Evolutionary conservation across 2,797 vertebrate genomes (phyloP).

Genomic region (Austrolebias charrua): DNA sequence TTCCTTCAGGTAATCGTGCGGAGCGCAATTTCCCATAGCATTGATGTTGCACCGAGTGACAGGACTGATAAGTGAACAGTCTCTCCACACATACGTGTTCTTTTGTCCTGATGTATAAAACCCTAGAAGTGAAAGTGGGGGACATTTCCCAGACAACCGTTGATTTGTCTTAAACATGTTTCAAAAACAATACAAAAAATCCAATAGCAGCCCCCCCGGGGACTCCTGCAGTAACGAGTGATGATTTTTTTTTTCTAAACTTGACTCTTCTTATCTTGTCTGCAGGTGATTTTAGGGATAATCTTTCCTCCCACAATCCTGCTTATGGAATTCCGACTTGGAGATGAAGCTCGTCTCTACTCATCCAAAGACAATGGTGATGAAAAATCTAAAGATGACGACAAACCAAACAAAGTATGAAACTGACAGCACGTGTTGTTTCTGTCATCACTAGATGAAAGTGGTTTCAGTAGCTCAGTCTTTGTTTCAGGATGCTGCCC

Average conservation of each 20-base stretch:
- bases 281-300: conserved; percentile 92
- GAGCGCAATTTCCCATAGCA: no score
- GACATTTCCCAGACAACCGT: no score
- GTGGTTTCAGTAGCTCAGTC: neutral
- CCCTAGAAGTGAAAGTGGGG: no score
- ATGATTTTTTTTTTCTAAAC: neutral
- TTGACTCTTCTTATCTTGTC: neutral
- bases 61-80: no score
- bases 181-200: no score
- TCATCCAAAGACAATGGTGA: conserved; percentile 81
- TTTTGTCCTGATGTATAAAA: no score
- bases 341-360: conserved; percentile 86
- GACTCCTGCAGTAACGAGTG: neutral
- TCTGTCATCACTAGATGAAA: accelerated
- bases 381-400: conserved; percentile 85
- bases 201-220: no score
- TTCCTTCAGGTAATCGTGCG: no score
- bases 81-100: no score
- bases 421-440: accelerated
- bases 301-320: conserved; percentile 91
- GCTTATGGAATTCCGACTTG: conserved; percentile 89
- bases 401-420: conserved; percentile 76
- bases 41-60: no score
- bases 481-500: conserved; percentile 78
- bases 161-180: no score